Percentiles rank a stretch among this genome's conserved stretches.
phyloP scores from a whole-genome alignment of 2,113 vertebrate species.

The Daphoenositta chrysoptera region DNA sequence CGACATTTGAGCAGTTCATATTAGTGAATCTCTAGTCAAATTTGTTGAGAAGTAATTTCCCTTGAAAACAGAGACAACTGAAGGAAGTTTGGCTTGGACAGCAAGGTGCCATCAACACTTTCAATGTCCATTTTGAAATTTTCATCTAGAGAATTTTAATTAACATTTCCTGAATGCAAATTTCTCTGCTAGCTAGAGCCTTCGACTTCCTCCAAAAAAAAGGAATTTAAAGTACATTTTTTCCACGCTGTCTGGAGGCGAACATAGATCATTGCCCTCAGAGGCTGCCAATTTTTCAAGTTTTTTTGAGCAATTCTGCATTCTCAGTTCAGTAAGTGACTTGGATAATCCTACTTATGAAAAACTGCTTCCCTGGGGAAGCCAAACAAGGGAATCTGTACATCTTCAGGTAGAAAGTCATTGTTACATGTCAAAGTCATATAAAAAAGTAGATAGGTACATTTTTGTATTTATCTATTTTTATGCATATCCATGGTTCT shows the following conservation, averaged over 20 bases:
- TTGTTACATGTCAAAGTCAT: background rate
- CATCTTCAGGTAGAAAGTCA: background rate
- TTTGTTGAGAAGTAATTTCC: background rate
- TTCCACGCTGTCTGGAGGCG: slow-evolving; percentile 29
- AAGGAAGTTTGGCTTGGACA: background rate
- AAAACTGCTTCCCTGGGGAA: slow-evolving; percentile 7
- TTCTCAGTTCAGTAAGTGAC: background rate
- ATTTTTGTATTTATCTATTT: background rate
- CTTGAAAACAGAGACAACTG: background rate
- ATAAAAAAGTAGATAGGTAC: background rate
- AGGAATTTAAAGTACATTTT: slow-evolving; percentile 42
- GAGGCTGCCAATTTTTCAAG: slow-evolving; percentile 5
- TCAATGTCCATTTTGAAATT: background rate
- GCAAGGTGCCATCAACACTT: background rate
- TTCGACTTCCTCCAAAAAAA: slow-evolving; percentile 6
- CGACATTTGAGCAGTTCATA: background rate
- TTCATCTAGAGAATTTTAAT: slow-evolving; percentile 24
- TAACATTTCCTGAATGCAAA: slow-evolving; percentile 37
- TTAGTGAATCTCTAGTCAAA: background rate
- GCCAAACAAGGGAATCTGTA: background rate
- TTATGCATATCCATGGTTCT: background rate
- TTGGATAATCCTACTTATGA: slow-evolving; percentile 23
- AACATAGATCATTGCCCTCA: slow-evolving; percentile 8
- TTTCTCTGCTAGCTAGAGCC: background rate
- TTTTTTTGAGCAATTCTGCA: background rate